These are phyloP conservation scores for Phyllopteryx taeniolatus DNA, from an alignment of 2,113 vertebrate species.

Conservation along the genomic window DNA sequence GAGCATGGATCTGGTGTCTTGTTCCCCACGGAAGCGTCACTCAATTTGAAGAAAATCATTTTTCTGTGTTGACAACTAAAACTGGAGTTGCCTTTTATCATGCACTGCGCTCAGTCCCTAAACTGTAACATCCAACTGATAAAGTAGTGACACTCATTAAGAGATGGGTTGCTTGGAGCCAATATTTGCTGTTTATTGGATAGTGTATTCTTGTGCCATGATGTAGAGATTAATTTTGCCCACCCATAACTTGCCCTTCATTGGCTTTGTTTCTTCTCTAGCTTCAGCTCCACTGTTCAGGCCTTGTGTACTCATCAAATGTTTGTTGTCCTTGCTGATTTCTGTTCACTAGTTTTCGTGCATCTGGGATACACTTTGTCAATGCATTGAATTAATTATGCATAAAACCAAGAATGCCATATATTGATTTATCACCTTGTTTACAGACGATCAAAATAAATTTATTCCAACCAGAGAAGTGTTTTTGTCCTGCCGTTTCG, in stretches of 20 bases:
- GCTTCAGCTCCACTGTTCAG: slow-evolving; percentile 90
- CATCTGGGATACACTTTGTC: slow-evolving; percentile 92
- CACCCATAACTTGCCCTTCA: slow-evolving; percentile 77
- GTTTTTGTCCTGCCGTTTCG: slow-evolving; percentile 10
- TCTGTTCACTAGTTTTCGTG: slow-evolving; percentile 80
- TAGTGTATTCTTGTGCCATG: not conserved
- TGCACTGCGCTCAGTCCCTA: slow-evolving; percentile 75
- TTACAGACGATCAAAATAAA: slow-evolving; percentile 99
- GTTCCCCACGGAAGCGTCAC: slow-evolving; percentile 27
- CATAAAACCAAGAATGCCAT: slow-evolving; percentile 96
- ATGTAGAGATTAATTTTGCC: not conserved
- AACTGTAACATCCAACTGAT: slow-evolving; percentile 71
- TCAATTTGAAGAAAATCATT: slow-evolving; percentile 75
- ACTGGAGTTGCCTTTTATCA: slow-evolving; percentile 79
- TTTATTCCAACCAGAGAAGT: slow-evolving; percentile 94
- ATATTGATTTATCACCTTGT: slow-evolving; percentile 99
- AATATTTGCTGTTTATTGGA: slow-evolving; percentile 56
- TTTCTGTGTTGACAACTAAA: slow-evolving; percentile 77
- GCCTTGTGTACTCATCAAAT: slow-evolving; percentile 85
- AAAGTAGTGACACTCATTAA: slow-evolving; percentile 72
- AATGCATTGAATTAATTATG: slow-evolving; percentile 98
- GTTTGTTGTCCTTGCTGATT: slow-evolving; percentile 84
- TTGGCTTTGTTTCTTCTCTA: slow-evolving; percentile 65
- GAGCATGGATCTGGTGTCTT: slow-evolving; percentile 39
- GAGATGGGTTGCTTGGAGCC: slow-evolving; percentile 84